phyloP scores from a whole-genome alignment of 2,888 invertebrate species.

The Drosophila suboccidentalis region DNA sequence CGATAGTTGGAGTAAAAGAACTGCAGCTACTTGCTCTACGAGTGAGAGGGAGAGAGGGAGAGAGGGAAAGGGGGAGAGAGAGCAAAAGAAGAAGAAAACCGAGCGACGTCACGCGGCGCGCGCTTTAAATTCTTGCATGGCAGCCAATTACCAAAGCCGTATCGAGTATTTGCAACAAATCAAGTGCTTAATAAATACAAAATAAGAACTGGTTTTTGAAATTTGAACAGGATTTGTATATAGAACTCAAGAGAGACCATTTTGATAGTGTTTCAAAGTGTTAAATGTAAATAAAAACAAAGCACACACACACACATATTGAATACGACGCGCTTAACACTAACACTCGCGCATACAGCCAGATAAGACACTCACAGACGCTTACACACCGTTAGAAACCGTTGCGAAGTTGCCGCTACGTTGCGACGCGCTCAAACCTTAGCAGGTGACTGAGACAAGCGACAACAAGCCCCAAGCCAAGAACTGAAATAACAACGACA shows the following conservation, averaged over 20 bases:
- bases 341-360: conserved; percentile 29
- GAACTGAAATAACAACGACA: conserved; percentile 61
- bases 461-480: conserved; percentile 65
- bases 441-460: conserved; percentile 81
- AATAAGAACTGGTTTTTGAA: conserved; percentile 48
- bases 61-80: neutral
- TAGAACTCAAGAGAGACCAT: conserved; percentile 5
- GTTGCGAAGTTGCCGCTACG: conserved; percentile 61
- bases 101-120: conserved; percentile 66
- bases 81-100: neutral
- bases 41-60: neutral
- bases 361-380: conserved; percentile 33
- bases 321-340: conserved; percentile 49
- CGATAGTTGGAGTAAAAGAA: conserved; percentile 49
- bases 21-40: conserved; percentile 22
- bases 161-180: conserved; percentile 55
- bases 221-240: conserved; percentile 47
- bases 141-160: conserved; percentile 58
- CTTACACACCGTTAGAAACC: conserved; percentile 47
- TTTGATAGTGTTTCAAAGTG: conserved; percentile 18
- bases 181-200: conserved; percentile 39
- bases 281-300: conserved; percentile 64
- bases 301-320: conserved; percentile 30
- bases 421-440: conserved; percentile 81
- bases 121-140: conserved; percentile 70